Conservation (phyloP, 2,113 vertebrate species). For the Cygnus atratus region DNA sequence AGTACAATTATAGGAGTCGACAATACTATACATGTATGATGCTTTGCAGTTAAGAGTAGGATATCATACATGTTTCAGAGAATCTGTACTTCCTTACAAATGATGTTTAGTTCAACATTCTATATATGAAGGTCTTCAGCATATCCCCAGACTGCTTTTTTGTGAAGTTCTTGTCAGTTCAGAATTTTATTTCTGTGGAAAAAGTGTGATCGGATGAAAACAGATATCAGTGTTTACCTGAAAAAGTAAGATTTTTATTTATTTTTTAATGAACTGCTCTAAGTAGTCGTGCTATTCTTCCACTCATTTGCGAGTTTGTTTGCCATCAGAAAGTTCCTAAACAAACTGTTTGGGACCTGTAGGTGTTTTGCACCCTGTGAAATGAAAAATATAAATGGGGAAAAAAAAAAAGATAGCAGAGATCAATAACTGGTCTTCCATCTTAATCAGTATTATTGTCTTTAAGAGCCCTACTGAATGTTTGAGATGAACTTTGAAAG, state of each 20-base stretch:
- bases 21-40: not conserved
- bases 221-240: not conserved
- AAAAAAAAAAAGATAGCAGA: not conserved
- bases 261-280: not conserved
- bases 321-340: not conserved
- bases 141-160: not conserved
- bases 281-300: not conserved
- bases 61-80: not conserved
- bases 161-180: not conserved
- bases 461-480: not conserved
- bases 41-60: not conserved
- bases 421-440: not conserved
- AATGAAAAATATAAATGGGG: not conserved
- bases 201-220: not conserved
- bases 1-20: not conserved
- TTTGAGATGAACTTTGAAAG: not conserved
- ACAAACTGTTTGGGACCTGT: not conserved
- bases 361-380: not conserved
- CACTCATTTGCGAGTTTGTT: not conserved
- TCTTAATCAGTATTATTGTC: not conserved
- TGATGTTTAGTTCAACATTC: not conserved
- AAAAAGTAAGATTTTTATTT: not conserved
- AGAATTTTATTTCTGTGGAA: not conserved
- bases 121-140: not conserved
- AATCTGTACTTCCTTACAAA: not conserved